Base-by-base conservation (phyloP, 1,140 invertebrate genomes). In the Scaptodrosophila lebanonensis region DNA sequence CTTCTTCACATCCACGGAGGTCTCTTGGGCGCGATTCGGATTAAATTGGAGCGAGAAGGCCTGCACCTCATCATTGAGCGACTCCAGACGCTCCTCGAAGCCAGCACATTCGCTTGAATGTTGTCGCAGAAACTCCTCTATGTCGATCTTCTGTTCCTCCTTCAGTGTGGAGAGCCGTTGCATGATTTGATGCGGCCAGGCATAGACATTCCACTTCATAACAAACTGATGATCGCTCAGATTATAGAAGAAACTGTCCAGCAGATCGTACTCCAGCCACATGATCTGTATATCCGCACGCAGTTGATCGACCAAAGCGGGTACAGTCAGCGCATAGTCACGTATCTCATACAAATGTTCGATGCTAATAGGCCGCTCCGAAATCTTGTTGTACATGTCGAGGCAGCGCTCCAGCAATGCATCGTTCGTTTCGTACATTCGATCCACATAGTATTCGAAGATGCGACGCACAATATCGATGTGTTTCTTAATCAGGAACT, bases 201-300 rank as follows among this genome's bases (percentile, higher is more conserved):
- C 84, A n/a, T 48, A 84, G 0, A 64, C 76, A 15, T 86, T 70
- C 84, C 84, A 86, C 51, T 86, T 86, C 76, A 86, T 84, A 3
- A 65, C 58, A 15, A 86, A 86, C 44, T 86, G 84, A 40, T 64
- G 47, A 62, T 86, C 82, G 9, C 35, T 67, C 2, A 86, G 39
- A 59, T 84, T 86, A 29, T 86, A 86, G 3, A 86, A 86, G 48
- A 86, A 86, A 30, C 72, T 76, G 25, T 86, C 84, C 8, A 86
- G 32, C 44, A 86, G 56, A 11, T 86, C 82, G 30, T 86, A 86
- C 43, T 86, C 84, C 29, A 86, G 20, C 76, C 79, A 84, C 76
- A 86, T 86, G 8, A 86, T 48, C 42, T 86, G 84, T 20, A 86
- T 86, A 20, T 84, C 75, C 0, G 57, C 66, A 3, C 58, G 56